Base-by-base conservation (phyloP, 2,797 vertebrate species). In the Manis crassicaudata region DNA sequence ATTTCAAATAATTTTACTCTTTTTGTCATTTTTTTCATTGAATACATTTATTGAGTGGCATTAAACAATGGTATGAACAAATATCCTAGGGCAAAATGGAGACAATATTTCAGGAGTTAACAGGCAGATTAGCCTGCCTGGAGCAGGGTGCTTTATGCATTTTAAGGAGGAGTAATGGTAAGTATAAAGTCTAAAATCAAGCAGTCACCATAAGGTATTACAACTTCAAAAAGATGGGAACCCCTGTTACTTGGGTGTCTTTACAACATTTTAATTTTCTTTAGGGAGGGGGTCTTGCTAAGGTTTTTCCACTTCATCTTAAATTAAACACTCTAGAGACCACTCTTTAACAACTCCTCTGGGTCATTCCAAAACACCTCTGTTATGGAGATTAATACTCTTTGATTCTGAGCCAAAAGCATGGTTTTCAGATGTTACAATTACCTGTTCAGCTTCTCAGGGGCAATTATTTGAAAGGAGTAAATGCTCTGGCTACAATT, bases 391-490 rank as follows among this genome's bases (percentile, higher is more conserved):
- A 97, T 97, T 97, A 97, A 97, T 96, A 93, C 96, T 95, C 94
- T 97, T 97, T 96, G 95, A 94, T 97, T 97, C 84, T 35, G 77
- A 96, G 97, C 96, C 97, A 97, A 96, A 93, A 96, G 95, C 96
- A 95, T 93, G 94, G 97, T 83, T 97, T 97, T 96, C 95, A 97
- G 95, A 97, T 97, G 96, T 97, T 97, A 97, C 94, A 97, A 97
- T 97, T 97, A 97, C 96, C 97, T 97, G 97, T 96, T 97, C 81
- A 60, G 94, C 96, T 97, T 95, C 95, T 96, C 90, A 62, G 65
- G 90, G 95, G 97, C 96, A 96, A 97, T 96, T 97, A 97, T 97
- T 96, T 95, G 97, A 95, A 97, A 97, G 96, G 94, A 96, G 94
- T 86, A 96, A 96, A 95, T 96, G 95, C 88, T 91, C 84, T 96